Evolutionary conservation across 1,140 invertebrate species (phyloP).

Genomic region (Triops longicaudatus): DNA sequence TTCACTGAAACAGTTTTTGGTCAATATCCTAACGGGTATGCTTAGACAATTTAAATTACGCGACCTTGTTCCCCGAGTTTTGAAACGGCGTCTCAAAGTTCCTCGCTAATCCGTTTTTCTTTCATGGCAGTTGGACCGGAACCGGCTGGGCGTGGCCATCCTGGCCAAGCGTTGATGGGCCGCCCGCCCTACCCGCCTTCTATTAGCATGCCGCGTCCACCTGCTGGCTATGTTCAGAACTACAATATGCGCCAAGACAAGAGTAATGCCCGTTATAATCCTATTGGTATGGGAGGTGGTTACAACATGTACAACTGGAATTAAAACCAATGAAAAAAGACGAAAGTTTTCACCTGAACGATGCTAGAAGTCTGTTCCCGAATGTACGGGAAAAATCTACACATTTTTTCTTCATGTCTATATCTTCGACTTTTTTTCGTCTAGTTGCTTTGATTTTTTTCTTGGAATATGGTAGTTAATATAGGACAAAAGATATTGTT

Average conservation of each 20-base stretch:
- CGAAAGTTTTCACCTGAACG: not conserved
- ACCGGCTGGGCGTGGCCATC: not conserved
- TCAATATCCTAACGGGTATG: no score
- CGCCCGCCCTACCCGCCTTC: not conserved
- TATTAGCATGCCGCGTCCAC: not conserved
- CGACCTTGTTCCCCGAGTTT: not conserved
- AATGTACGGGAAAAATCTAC: not conserved
- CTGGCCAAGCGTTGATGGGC: not conserved
- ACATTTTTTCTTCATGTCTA: not conserved
- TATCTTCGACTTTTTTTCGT: not conserved
- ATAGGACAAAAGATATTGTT: not conserved
- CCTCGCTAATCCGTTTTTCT: not conserved
- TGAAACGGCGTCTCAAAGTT: not conserved
- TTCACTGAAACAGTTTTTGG: no score
- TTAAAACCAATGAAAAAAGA: conserved; percentile 27
- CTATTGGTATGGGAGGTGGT: conserved; percentile 34
- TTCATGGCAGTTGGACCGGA: not conserved
- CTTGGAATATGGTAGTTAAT: not conserved
- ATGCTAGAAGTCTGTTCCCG: not conserved
- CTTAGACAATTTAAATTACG: not conserved
- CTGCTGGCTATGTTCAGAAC: conserved; percentile 37
- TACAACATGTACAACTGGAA: conserved; percentile 35
- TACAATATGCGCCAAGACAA: conserved; percentile 46
- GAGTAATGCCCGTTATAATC: conserved; percentile 38
- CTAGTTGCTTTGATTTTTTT: not conserved